Conservation (phyloP, 1,140 invertebrate genomes). For the Ostrea edulis region DNA sequence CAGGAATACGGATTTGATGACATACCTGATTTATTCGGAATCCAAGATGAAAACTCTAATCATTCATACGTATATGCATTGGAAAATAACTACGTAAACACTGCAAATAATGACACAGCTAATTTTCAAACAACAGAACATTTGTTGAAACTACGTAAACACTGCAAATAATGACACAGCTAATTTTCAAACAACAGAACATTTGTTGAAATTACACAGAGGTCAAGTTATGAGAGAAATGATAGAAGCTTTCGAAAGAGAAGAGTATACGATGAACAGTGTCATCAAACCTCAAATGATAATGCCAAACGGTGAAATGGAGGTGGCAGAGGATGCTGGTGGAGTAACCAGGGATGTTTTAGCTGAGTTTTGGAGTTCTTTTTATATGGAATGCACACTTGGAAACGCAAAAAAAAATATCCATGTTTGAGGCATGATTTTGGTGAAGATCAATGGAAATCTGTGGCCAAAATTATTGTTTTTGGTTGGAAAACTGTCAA, state of each 20-base stretch:
- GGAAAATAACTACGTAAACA: too few relatives aligned
- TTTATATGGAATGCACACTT: constrained; percentile 57
- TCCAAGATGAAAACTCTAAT: not conserved
- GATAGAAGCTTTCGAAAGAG: not conserved
- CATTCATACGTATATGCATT: not conserved
- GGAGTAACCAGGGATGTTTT: constrained; percentile 53
- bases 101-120: too few relatives aligned
- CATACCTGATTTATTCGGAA: not conserved
- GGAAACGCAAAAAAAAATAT: constrained; percentile 49
- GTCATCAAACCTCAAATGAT: constrained; percentile 46
- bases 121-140: too few relatives aligned
- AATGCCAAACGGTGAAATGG: constrained; percentile 56
- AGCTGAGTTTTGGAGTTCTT: constrained; percentile 54
- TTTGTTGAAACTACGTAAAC: too few relatives aligned
- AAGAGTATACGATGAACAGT: constrained; percentile 16
- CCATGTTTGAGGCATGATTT: constrained; percentile 59
- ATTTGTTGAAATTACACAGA: too few relatives aligned
- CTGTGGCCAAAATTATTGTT: constrained; percentile 54
- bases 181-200: too few relatives aligned
- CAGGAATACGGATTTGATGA: not conserved
- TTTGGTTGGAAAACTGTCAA: constrained; percentile 52
- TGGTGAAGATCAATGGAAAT: constrained; percentile 57
- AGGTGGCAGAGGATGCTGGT: constrained; percentile 52
- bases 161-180: too few relatives aligned
- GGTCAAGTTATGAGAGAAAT: too few relatives aligned